Base-by-base conservation (phyloP, 2,113 vertebrate species). In the Mus pahari region DNA sequence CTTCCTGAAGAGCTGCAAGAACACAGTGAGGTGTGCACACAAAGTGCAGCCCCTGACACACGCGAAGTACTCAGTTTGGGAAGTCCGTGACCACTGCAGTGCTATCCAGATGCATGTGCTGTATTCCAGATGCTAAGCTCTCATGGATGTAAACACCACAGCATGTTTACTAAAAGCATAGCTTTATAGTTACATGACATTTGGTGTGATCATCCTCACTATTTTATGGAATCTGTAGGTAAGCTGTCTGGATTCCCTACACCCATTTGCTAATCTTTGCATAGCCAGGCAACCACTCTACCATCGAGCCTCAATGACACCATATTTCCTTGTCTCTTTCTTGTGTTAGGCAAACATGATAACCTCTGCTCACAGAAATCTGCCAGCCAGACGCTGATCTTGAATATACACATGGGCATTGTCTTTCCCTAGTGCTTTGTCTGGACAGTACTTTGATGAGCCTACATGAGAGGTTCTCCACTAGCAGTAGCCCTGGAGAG, bases 1-100 rank as follows among this genome's bases (percentile, higher is more conserved):
- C 64, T 4, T 36, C 68, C 71, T 19, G 7, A 12, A 70, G 71
- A 24, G 16, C 0, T 22, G 55, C 6, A n/a, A 53, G 39, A 68
- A 58, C 0, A 20, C 6, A 50, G 39, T 26, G 45, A 77, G 77
- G 48, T 0, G 28, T 48, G 0, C 10, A 8, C 0, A 7, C 2
- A 24, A 28, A 55, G 62, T 55, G 11, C 28, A 39, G 64, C 11
- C 9, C 58, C 71, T 7, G 12, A 7, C 48, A 24, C n/a, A 7
- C 0, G 42, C 45, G 3, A 28, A 73, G 26, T 45, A 13, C 39
- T 53, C n/a, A 3, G 3, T 3, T 3, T 3, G 8, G 2, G 1
- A 11, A 39, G 74, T 50, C 73, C 19, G 28, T 5, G 5, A 2
- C 71, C 28, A 86, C 28, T 33, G 66, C 0, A 45, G 78, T 42